These are phyloP conservation scores for Pavo muticus DNA, from an alignment of 2,113 vertebrate genomes.

Conservation along the genomic window DNA sequence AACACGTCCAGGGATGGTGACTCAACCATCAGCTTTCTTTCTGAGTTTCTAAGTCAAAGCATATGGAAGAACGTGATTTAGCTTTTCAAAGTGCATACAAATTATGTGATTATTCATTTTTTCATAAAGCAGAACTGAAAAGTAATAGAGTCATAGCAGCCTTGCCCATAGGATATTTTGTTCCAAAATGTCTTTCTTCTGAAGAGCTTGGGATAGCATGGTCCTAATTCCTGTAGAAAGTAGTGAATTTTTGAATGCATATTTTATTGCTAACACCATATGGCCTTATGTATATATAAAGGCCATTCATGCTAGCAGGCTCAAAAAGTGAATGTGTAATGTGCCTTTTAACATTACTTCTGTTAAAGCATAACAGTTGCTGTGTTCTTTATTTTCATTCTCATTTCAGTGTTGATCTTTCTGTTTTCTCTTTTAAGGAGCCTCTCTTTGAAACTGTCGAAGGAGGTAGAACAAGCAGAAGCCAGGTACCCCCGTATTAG, in stretches of 20 bases:
- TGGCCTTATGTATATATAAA: not conserved
- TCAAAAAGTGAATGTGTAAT: not conserved
- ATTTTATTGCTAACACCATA: not conserved
- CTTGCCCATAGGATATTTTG: not conserved
- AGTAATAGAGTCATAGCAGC: not conserved
- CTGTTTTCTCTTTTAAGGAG: slow-evolving; percentile 69
- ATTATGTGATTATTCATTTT: not conserved
- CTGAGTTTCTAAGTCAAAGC: not conserved
- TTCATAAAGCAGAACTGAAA: not conserved
- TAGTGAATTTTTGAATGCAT: not conserved
- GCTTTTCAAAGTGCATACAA: not conserved
- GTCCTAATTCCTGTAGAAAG: not conserved
- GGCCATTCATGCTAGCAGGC: not conserved
- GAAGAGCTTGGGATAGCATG: rapidly evolving
- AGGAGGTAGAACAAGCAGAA: slow-evolving; percentile 78
- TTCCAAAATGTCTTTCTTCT: not conserved
- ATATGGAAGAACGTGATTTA: not conserved
- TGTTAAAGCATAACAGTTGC: not conserved
- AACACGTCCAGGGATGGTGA: too few relatives aligned
- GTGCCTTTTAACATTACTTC: not conserved
- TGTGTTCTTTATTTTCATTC: not conserved
- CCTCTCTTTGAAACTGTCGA: slow-evolving; percentile 80
- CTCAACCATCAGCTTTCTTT: not conserved
- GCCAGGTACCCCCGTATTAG: slow-evolving; percentile 62
- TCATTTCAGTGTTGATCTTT: not conserved